phyloP scores from a whole-genome alignment of 64 coral and sea anemone genomes.

The Actinia tenebrosa region DNA sequence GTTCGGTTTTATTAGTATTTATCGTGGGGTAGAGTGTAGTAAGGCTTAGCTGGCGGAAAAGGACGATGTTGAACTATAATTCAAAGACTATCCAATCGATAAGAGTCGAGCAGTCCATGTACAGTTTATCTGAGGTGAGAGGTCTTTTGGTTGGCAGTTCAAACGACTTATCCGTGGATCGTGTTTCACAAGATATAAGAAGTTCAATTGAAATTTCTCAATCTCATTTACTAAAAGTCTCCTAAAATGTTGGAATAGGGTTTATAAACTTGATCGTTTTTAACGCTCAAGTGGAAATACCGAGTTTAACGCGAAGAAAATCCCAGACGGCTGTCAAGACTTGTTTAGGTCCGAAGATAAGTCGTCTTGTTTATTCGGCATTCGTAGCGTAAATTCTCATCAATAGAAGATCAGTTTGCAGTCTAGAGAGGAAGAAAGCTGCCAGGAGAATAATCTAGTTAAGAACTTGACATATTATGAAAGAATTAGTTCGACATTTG shows the following conservation, averaged over 20 bases:
- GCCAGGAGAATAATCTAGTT: not conserved
- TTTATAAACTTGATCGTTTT: not conserved
- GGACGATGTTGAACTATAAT: not conserved
- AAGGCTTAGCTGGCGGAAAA: not conserved
- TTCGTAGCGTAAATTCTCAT: constrained; percentile 15
- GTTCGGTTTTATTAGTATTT: not conserved
- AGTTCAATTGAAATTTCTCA: constrained; percentile 1
- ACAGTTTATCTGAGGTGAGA: constrained; percentile 25
- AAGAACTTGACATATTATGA: constrained; percentile 43
- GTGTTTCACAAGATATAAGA: constrained; percentile 21
- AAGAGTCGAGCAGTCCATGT: constrained; percentile 8
- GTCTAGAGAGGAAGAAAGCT: constrained; percentile 1
- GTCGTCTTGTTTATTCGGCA: constrained; percentile 6
- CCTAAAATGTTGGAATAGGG: not conserved
- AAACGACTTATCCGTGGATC: constrained; percentile 15
- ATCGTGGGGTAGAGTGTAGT: not conserved
- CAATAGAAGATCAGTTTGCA: constrained; percentile 13
- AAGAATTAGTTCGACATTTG: constrained; percentile 29
- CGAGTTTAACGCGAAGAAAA: not conserved
- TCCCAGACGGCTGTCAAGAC: not conserved
- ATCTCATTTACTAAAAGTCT: not conserved
- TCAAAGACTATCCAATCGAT: constrained; percentile 14
- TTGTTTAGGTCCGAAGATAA: not conserved
- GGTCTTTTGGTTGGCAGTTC: constrained; percentile 15
- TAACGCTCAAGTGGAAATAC: not conserved